Percentiles rank a stretch among this genome's conserved stretches.
Evolutionary conservation across 1,140 invertebrate genomes (phyloP).

Genomic region (Zaprionus lachaisei): DNA sequence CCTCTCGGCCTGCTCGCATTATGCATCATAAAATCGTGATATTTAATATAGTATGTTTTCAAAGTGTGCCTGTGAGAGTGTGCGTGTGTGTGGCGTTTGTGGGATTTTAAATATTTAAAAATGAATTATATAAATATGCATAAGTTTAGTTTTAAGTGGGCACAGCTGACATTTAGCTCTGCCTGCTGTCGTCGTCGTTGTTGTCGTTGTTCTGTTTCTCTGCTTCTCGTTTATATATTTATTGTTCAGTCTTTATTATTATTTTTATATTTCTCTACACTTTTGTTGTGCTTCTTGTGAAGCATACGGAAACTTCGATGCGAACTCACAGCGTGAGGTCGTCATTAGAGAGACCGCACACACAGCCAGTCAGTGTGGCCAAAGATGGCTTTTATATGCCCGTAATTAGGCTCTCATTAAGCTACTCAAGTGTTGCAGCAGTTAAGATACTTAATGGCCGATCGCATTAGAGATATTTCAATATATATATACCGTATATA

Average conservation of each 20-base stretch:
- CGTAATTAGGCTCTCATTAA: slow-evolving; percentile 68
- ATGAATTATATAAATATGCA: slow-evolving; percentile 81
- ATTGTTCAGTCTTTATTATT: slow-evolving; percentile 13
- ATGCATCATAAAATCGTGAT: slow-evolving; percentile 77
- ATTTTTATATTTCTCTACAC: not conserved
- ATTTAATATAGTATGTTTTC: slow-evolving; percentile 68
- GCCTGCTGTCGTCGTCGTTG: slow-evolving; percentile 26
- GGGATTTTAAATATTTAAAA: slow-evolving; percentile 72
- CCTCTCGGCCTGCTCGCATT: slow-evolving; percentile 47
- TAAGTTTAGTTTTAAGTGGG: slow-evolving; percentile 75
- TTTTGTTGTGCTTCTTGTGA: slow-evolving; percentile 9
- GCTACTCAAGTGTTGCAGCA: slow-evolving; percentile 30
- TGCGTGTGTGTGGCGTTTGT: slow-evolving; percentile 35
- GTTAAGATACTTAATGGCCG: slow-evolving; percentile 19
- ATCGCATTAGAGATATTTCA: not conserved
- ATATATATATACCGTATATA: not conserved
- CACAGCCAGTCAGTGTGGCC: slow-evolving; percentile 29
- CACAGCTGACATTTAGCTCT: slow-evolving; percentile 70
- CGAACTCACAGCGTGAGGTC: slow-evolving; percentile 37
- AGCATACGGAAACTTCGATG: slow-evolving; percentile 21
- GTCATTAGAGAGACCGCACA: slow-evolving; percentile 24
- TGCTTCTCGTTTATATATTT: slow-evolving; percentile 8
- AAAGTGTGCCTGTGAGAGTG: slow-evolving; percentile 21
- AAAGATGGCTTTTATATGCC: slow-evolving; percentile 64
- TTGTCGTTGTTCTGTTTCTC: not conserved